phyloP scores from a whole-genome alignment of 2,113 vertebrate genomes.

The Mixornis gularis region DNA sequence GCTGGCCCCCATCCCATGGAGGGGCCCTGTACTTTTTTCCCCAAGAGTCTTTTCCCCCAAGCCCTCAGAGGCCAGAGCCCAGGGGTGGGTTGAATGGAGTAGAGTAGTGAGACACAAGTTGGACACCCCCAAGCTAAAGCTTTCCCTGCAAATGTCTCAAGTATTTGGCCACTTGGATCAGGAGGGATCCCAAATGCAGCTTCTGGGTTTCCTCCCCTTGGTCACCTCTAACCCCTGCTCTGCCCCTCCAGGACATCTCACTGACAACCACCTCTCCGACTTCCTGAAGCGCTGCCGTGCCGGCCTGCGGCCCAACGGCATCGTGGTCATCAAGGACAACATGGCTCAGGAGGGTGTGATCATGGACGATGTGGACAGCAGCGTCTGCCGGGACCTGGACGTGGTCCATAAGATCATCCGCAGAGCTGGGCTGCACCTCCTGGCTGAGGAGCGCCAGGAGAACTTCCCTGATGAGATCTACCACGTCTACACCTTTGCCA shows the following conservation, averaged over 20 bases:
- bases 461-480: slow-evolving; percentile 95
- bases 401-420: slow-evolving; percentile 77
- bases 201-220: neutral
- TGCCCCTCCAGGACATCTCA: slow-evolving; percentile 76
- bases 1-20: neutral
- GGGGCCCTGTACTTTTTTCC: neutral
- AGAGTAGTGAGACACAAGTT: neutral
- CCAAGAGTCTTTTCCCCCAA: neutral
- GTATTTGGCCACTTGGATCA: neutral
- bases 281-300: slow-evolving; percentile 85
- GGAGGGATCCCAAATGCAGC: neutral
- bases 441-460: slow-evolving; percentile 86
- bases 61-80: neutral
- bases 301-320: slow-evolving; percentile 82
- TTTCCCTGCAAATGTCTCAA: neutral
- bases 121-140: neutral
- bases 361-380: slow-evolving; percentile 96
- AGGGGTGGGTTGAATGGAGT: neutral
- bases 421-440: slow-evolving; percentile 78
- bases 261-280: slow-evolving; percentile 84
- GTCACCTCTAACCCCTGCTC: neutral
- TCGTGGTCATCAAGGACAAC: slow-evolving; percentile 95
- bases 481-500: slow-evolving; percentile 88
- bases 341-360: slow-evolving; percentile 91
- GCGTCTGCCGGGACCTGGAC: slow-evolving; percentile 86